phyloP scores from a whole-genome alignment of 2,113 vertebrate species.

The Phoxinus phoxinus region DNA sequence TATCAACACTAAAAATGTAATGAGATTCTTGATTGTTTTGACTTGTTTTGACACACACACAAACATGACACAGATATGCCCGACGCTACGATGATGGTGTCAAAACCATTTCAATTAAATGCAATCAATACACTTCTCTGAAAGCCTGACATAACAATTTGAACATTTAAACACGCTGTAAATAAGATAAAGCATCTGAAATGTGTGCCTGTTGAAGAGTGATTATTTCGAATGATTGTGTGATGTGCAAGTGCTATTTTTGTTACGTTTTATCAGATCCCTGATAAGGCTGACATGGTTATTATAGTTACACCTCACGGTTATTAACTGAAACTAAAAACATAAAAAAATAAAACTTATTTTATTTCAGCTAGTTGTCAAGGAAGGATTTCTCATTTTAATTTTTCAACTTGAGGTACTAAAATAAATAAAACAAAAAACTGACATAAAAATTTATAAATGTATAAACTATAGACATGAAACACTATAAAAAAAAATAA shows the following conservation, averaged over 20 bases:
- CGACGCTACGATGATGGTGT: background rate
- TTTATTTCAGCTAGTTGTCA: background rate
- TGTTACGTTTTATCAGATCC: background rate
- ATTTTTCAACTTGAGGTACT: background rate
- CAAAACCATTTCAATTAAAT: background rate
- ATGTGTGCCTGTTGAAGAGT: background rate
- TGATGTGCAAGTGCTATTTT: background rate
- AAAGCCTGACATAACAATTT: background rate
- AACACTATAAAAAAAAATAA: no score
- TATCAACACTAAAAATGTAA: background rate
- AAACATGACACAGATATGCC: background rate
- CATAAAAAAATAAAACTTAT: background rate
- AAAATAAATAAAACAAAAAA: background rate
- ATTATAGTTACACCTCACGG: background rate
- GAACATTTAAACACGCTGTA: background rate
- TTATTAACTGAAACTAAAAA: background rate
- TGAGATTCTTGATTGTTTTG: conserved; percentile 1
- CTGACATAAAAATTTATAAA: background rate
- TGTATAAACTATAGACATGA: background rate
- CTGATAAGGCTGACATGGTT: background rate
- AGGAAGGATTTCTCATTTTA: background rate
- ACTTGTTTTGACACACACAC: background rate
- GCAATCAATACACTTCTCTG: background rate
- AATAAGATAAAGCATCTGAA: conserved; percentile 14
- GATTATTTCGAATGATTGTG: background rate